Percentiles rank a stretch among this genome's conserved stretches.
These are phyloP conservation scores for Cirrhinus molitorella DNA, from an alignment of 2,797 vertebrate species.

Conservation along the genomic window DNA sequence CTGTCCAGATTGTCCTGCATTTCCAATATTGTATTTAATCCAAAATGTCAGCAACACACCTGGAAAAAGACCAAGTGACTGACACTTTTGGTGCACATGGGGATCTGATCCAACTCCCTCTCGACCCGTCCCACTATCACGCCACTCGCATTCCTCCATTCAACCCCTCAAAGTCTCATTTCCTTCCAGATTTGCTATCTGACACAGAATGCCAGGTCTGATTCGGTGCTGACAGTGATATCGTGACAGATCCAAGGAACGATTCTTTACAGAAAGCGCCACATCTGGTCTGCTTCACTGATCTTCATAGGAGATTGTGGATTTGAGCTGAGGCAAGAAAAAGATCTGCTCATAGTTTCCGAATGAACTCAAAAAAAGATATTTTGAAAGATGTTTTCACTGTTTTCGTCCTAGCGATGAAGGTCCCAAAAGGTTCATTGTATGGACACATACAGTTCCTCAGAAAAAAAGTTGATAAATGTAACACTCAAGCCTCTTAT, in stretches of 20 bases:
- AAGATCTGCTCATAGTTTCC: not conserved
- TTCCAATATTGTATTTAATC: constrained; percentile 6
- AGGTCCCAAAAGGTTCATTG: too few relatives aligned
- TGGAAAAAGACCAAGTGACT: constrained; percentile 20
- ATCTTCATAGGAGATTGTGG: constrained; percentile 16
- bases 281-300: constrained; percentile 32
- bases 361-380: not conserved
- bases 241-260: not conserved
- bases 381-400: not conserved
- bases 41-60: constrained; percentile 9
- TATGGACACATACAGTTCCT: too few relatives aligned
- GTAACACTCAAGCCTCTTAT: not conserved
- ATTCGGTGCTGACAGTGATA: constrained; percentile 26
- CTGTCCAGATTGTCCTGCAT: not conserved
- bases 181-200: constrained; percentile 42
- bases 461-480: too few relatives aligned
- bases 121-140: constrained; percentile 27
- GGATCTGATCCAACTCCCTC: constrained; percentile 12
- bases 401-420: not conserved
- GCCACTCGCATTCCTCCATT: constrained; percentile 37
- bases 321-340: constrained; percentile 9
- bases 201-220: constrained; percentile 12
- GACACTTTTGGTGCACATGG: not conserved
- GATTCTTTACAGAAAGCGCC: not conserved
- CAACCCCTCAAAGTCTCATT: constrained; percentile 34